phyloP scores from a whole-genome alignment of 2,888 invertebrate genomes.

The Acrobasis suavella region DNA sequence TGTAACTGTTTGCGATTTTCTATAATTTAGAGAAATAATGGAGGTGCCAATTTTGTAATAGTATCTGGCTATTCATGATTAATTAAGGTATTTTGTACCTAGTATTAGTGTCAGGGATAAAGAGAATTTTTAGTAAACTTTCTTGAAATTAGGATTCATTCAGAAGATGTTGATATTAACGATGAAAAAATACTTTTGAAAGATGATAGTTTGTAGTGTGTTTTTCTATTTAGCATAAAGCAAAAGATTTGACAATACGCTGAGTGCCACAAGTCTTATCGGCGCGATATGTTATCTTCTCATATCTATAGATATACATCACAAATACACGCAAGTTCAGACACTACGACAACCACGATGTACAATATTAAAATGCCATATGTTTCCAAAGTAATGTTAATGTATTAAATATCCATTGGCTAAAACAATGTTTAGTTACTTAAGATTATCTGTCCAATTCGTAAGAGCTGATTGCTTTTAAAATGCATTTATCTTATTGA shows the following conservation, averaged over 20 bases:
- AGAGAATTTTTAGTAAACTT: conserved; percentile 6
- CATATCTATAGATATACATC: conserved; percentile 61
- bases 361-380: conserved; percentile 59
- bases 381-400: conserved; percentile 27
- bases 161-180: conserved; percentile 1
- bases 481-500: conserved; percentile 28
- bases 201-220: background rate
- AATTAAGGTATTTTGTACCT: conserved; percentile 22
- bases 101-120: background rate
- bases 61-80: conserved; percentile 1
- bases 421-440: conserved; percentile 42
- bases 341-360: conserved; percentile 31
- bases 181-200: conserved; percentile 29
- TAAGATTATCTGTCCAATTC: conserved; percentile 60
- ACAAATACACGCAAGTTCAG: conserved; percentile 39
- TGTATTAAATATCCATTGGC: conserved; percentile 15
- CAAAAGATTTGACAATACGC: conserved; percentile 49
- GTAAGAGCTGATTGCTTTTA: conserved; percentile 28
- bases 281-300: conserved; percentile 61
- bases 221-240: conserved; percentile 35
- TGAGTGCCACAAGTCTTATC: conserved; percentile 54
- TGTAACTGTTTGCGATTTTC: conserved; percentile 60
- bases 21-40: conserved; percentile 41
- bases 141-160: conserved; percentile 1
- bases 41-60: conserved; percentile 54